These are phyloP conservation scores for Apotomis betuletana DNA, from an alignment of 2,888 invertebrate species.

Conservation along the genomic window DNA sequence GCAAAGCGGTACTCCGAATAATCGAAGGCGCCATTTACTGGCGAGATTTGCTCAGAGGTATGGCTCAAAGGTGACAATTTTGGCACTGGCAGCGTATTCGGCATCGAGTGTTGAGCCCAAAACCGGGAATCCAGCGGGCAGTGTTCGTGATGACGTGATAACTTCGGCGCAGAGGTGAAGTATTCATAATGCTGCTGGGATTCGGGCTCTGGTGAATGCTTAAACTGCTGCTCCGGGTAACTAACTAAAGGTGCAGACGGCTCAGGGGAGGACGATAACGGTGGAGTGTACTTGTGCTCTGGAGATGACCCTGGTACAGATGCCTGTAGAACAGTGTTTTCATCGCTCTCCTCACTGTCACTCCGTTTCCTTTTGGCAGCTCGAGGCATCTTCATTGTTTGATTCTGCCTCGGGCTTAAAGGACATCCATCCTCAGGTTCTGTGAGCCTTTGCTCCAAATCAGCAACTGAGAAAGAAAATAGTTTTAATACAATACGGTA, in stretches of 20 bases:
- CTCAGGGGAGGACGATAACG: not conserved
- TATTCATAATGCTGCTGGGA: not conserved
- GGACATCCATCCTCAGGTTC: not conserved
- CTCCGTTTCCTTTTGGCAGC: constrained; percentile 2
- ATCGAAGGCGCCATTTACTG: not conserved
- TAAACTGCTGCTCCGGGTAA: not conserved
- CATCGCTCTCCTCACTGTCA: not conserved
- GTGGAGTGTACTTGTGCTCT: not conserved
- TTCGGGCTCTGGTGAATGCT: not conserved
- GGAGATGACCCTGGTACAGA: not conserved
- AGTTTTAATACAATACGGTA: not conserved
- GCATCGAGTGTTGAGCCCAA: not conserved
- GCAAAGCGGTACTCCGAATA: constrained; percentile 2
- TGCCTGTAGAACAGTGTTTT: not conserved
- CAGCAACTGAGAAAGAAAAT: not conserved
- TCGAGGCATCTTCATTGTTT: not conserved
- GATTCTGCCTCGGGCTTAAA: not conserved
- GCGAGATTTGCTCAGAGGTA: not conserved
- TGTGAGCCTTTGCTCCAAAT: not conserved
- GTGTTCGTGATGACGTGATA: not conserved
- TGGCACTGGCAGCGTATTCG: not conserved
- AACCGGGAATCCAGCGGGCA: not conserved
- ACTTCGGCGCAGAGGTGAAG: not conserved
- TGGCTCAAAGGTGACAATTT: not conserved
- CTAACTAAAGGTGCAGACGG: too few species aligned